These are phyloP conservation scores for Coelopa frigida DNA, from an alignment of 1,140 invertebrate species.

Conservation along the genomic window DNA sequence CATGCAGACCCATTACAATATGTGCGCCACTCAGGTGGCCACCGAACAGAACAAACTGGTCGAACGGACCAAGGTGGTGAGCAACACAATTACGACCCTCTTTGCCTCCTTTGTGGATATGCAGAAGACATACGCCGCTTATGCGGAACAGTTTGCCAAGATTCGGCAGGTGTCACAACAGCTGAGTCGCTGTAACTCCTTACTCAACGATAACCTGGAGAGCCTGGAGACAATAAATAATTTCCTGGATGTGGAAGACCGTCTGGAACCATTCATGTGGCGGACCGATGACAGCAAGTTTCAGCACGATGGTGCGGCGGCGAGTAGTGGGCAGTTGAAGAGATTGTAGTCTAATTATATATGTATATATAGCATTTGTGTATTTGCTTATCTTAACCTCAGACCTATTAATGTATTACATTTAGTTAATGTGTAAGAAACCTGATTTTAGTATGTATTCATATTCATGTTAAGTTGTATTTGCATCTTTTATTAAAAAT, in stretches of 20 bases:
- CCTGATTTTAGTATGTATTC: too few species aligned
- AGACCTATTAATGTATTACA: too few species aligned
- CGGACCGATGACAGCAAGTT: conserved; percentile 54
- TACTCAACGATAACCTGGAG: conserved; percentile 78
- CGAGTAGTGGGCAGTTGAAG: conserved; percentile 45
- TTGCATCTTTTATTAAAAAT: too few species aligned
- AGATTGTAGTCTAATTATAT: conserved; percentile 29
- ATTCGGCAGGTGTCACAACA: conserved; percentile 71
- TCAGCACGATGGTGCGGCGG: conserved; percentile 35
- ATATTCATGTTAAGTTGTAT: too few species aligned
- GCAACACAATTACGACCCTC: conserved; percentile 60
- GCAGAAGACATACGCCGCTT: conserved; percentile 74
- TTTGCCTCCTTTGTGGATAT: conserved; percentile 65
- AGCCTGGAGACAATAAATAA: conserved; percentile 79
- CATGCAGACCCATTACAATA: conserved; percentile 56
- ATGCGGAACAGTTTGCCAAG: conserved; percentile 75
- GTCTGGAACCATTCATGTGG: conserved; percentile 86
- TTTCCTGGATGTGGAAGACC: conserved; percentile 71
- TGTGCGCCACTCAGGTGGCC: conserved; percentile 63
- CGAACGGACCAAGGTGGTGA: conserved; percentile 67
- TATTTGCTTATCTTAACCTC: too few species aligned
- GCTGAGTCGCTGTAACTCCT: conserved; percentile 70
- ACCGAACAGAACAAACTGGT: conserved; percentile 66
- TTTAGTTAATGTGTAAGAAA: too few species aligned
- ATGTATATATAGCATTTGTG: too few species aligned